phyloP scores from a whole-genome alignment of 2,797 vertebrate genomes.

The Sebastes minor region DNA sequence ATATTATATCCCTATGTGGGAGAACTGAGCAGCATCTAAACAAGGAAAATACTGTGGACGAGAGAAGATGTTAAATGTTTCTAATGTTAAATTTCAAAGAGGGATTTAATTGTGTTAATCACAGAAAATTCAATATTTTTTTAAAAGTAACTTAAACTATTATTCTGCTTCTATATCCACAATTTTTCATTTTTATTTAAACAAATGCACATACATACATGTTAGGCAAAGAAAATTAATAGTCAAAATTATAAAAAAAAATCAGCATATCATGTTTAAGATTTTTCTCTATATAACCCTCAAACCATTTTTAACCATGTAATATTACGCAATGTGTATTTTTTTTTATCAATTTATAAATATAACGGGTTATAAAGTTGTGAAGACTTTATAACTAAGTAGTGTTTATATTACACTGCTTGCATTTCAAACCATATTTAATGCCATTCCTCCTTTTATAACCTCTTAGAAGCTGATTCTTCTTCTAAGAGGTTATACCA shows the following conservation, averaged over 20 bases:
- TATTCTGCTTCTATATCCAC: background rate
- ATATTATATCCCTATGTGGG: background rate
- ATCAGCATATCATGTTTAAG: too few species aligned
- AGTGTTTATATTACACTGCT: background rate
- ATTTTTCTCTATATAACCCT: too few species aligned
- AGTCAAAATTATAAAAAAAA: background rate
- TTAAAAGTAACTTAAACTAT: background rate
- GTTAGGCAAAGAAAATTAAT: background rate
- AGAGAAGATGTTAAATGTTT: background rate
- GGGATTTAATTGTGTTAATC: background rate
- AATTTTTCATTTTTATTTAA: background rate
- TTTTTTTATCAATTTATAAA: background rate
- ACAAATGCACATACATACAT: background rate
- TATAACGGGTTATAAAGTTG: background rate
- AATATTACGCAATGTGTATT: background rate
- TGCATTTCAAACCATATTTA: background rate
- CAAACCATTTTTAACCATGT: background rate
- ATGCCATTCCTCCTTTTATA: background rate
- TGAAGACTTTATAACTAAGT: background rate
- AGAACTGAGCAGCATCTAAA: background rate
- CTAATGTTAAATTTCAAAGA: background rate
- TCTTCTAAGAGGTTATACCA: too few species aligned
- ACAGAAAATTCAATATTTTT: background rate
- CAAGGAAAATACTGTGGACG: background rate
- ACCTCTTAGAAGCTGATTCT: too few species aligned